phyloP scores from a whole-genome alignment of 2,797 vertebrate genomes.

The Zonotrichia albicollis region DNA sequence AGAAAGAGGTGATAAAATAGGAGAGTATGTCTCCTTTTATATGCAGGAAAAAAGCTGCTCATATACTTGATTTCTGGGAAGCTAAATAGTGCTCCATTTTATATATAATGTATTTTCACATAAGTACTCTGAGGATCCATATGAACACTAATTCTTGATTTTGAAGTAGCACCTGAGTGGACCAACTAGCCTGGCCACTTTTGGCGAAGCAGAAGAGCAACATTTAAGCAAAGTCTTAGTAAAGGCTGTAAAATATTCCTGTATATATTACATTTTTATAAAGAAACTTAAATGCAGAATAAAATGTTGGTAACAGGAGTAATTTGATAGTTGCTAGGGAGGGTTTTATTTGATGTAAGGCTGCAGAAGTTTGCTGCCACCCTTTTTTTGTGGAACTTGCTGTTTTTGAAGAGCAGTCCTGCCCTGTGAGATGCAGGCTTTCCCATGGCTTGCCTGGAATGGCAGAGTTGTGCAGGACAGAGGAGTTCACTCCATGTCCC shows the following conservation, averaged over 20 bases:
- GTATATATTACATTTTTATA: not conserved
- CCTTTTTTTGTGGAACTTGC: not conserved
- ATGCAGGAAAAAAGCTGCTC: not conserved
- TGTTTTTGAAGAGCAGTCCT: not conserved
- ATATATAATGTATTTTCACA: not conserved
- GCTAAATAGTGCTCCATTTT: not conserved
- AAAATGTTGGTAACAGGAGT: not conserved
- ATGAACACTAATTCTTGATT: not conserved
- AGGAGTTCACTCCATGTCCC: accelerated
- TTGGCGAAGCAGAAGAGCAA: not conserved
- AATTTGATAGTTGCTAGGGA: not conserved
- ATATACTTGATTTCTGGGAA: not conserved
- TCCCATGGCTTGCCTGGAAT: not conserved
- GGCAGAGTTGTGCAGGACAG: accelerated
- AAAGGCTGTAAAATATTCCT: not conserved
- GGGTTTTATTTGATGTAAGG: not conserved
- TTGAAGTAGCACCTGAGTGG: not conserved
- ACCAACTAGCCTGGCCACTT: not conserved
- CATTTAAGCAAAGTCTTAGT: not conserved
- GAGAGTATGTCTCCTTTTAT: not conserved
- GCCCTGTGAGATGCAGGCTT: not conserved
- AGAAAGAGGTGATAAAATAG: not conserved
- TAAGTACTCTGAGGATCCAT: not conserved
- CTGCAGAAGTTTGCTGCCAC: not conserved
- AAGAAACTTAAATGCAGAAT: not conserved